Conservation (phyloP, 2,797 vertebrate species). For the Heterohyrax brucei region DNA sequence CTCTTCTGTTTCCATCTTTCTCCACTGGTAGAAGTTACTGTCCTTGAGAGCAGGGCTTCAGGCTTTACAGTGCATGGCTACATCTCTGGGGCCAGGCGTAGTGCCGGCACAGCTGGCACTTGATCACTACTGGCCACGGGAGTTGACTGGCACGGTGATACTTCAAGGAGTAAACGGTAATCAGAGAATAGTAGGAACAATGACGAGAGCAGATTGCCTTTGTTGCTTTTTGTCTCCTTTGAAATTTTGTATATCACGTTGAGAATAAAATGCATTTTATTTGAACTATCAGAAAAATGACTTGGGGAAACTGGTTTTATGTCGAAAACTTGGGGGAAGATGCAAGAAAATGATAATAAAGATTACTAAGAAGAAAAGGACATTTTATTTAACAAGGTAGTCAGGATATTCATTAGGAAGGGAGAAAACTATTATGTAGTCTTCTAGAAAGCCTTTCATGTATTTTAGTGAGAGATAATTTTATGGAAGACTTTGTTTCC, state of each 20-base stretch:
- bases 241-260: neutral
- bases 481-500: neutral
- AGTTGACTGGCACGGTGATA: neutral
- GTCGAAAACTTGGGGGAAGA: neutral
- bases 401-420: slow-evolving; percentile 8
- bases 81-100: neutral
- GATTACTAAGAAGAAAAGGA: neutral
- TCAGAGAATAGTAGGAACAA: neutral
- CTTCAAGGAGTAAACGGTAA: neutral
- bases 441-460: neutral
- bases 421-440: neutral
- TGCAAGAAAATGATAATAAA: slow-evolving; percentile 25
- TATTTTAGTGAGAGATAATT: slow-evolving; percentile 59
- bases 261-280: neutral
- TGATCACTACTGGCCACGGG: neutral
- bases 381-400: slow-evolving; percentile 8
- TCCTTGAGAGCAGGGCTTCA: neutral
- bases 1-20: neutral
- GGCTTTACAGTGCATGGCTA: neutral
- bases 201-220: neutral
- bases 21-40: neutral
- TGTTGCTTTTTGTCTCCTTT: neutral
- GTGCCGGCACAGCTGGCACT: neutral
- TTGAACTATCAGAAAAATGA: slow-evolving; percentile 2
- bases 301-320: neutral